These are phyloP conservation scores for Pseudomyrmex pallidus DNA, from an alignment of 1,140 invertebrate species.

Conservation along the genomic window DNA sequence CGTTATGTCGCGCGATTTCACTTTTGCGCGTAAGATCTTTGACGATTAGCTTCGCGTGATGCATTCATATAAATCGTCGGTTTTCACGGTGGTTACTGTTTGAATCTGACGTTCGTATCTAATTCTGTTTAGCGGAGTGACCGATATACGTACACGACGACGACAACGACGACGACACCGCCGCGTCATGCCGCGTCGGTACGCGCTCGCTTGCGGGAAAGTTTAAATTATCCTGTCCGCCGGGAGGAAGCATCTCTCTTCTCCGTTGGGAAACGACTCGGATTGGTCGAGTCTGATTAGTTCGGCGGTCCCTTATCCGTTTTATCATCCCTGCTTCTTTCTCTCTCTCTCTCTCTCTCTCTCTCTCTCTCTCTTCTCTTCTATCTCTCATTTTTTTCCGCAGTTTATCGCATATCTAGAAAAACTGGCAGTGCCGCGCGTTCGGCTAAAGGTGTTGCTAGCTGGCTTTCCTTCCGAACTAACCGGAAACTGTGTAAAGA, in stretches of 20 bases:
- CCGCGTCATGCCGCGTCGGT: slow-evolving; percentile 17
- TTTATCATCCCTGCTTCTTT: slow-evolving; percentile 68
- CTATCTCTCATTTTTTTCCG: slow-evolving; percentile 40
- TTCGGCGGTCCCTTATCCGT: slow-evolving; percentile 77
- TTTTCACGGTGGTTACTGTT: slow-evolving; percentile 61
- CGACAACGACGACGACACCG: slow-evolving; percentile 7
- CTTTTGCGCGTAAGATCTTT: not conserved
- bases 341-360: slow-evolving; percentile 4
- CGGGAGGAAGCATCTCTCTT: slow-evolving; percentile 72
- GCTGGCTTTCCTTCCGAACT: slow-evolving; percentile 44
- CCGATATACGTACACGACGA: slow-evolving; percentile 58
- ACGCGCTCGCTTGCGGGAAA: slow-evolving; percentile 70
- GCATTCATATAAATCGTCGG: not conserved
- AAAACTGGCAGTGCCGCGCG: slow-evolving; percentile 11
- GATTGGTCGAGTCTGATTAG: slow-evolving; percentile 84
- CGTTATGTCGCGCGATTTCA: not conserved
- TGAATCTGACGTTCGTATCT: slow-evolving; percentile 73
- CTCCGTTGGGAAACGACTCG: slow-evolving; percentile 72
- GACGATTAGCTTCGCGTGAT: not conserved
- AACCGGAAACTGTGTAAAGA: slow-evolving; percentile 50
- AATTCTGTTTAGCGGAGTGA: slow-evolving; percentile 75
- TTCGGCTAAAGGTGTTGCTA: slow-evolving; percentile 53
- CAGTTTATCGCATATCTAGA: slow-evolving; percentile 54
- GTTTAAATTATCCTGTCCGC: slow-evolving; percentile 83
- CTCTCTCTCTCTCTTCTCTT: not conserved